A percentile compares a stretch with the other conserved stretches of the same genome.
Evolutionary conservation across 2,113 vertebrate genomes (phyloP).

Genomic region (Ailurus styani): DNA sequence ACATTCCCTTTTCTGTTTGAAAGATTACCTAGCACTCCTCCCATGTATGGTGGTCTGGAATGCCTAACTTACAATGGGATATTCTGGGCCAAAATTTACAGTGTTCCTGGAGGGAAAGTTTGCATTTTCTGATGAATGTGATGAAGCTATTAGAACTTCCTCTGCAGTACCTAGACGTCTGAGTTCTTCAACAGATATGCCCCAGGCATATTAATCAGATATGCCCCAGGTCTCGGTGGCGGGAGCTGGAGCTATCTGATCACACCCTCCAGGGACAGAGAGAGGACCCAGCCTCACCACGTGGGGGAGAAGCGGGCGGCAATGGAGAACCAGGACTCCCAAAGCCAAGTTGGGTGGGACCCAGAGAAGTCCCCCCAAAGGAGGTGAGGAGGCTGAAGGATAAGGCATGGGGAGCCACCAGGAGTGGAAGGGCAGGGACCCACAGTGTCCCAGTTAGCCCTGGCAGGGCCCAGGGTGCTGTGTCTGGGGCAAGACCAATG

Average conservation of each 20-base stretch:
- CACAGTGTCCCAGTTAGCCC: neutral
- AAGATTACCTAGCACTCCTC: neutral
- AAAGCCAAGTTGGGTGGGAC: neutral
- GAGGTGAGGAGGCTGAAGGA: neutral
- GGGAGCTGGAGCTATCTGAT: fast-evolving
- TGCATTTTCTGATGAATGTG: neutral
- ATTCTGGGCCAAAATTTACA: neutral
- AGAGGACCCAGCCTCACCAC: fast-evolving
- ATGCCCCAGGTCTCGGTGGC: too few species aligned
- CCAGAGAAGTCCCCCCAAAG: neutral
- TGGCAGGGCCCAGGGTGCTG: fast-evolving
- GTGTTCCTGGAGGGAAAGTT: neutral
- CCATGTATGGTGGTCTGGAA: neutral
- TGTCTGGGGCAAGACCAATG: neutral
- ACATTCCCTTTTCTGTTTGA: neutral
- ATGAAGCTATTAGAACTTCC: neutral
- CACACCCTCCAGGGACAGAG: too few species aligned
- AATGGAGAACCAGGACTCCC: too few species aligned
- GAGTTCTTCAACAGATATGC: neutral
- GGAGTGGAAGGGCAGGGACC: too few species aligned
- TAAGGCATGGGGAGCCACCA: neutral
- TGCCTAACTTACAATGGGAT: neutral
- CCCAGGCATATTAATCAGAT: fast-evolving
- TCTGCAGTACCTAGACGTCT: neutral
- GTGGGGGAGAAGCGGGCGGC: too few species aligned